Evolutionary conservation across 2,113 vertebrate genomes (phyloP).

Genomic region (Typhlomys cinereus): DNA sequence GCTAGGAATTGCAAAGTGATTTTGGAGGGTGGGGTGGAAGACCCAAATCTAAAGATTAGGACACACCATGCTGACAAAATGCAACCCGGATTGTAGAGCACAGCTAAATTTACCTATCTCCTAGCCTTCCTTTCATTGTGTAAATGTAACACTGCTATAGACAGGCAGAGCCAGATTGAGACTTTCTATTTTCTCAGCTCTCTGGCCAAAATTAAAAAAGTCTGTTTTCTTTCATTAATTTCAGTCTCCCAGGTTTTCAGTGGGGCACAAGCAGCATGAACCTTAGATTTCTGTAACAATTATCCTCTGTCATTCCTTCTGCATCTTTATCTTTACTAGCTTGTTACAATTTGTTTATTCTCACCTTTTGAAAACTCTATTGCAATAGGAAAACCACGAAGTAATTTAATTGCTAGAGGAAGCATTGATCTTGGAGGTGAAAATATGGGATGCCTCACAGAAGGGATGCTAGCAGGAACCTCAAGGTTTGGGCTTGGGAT

Average conservation of each 20-base stretch:
- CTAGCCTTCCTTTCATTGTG: neutral
- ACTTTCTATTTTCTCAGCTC: neutral
- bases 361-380: neutral
- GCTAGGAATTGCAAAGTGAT: neutral
- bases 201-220: neutral
- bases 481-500: neutral
- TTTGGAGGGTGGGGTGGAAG: neutral
- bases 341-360: constrained; percentile 29
- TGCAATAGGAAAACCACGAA: neutral
- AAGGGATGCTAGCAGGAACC: neutral
- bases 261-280: neutral
- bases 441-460: neutral
- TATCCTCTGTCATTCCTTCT: neutral
- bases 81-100: neutral
- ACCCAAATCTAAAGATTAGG: neutral
- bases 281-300: neutral
- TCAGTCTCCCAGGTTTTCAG: neutral
- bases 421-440: neutral
- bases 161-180: neutral
- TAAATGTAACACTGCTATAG: neutral
- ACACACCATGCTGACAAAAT: neutral
- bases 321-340: neutral
- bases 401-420: neutral
- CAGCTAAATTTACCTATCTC: neutral
- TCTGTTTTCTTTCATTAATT: neutral